A percentile compares a stretch with the other conserved stretches of the same genome.
These are phyloP conservation scores for Drosophila meridiana DNA, from an alignment of 2,888 invertebrate genomes.

Conservation along the genomic window DNA sequence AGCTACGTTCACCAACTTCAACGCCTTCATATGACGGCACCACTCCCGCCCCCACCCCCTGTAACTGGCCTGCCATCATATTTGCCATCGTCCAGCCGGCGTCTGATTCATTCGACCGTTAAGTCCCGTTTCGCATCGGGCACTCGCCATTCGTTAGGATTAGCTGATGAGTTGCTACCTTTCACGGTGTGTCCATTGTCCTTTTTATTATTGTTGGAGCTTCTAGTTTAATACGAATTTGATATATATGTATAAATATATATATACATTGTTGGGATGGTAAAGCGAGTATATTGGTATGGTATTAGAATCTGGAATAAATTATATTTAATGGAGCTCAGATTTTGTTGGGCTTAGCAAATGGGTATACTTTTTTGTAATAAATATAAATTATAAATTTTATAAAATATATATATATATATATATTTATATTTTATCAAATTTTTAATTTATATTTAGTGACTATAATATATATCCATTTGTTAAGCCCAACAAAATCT, in stretches of 20 bases:
- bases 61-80: background rate
- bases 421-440: no score
- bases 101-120: slow-evolving; percentile 30
- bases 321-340: no score
- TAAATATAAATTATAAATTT: no score
- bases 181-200: slow-evolving; percentile 35
- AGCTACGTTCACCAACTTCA: slow-evolving; percentile 6
- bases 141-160: slow-evolving; percentile 13
- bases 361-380: no score
- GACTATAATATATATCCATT: no score
- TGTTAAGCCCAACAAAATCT: no score
- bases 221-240: slow-evolving; percentile 48
- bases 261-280: background rate
- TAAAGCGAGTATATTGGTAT: background rate
- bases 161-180: slow-evolving; percentile 31
- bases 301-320: background rate
- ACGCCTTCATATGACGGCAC: background rate
- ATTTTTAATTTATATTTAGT: no score
- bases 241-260: slow-evolving; percentile 14
- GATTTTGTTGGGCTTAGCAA: no score
- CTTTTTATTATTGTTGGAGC: slow-evolving; percentile 45
- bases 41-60: no score
- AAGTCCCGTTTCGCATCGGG: slow-evolving; percentile 11
- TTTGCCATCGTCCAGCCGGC: background rate
- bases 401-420: no score